Conservation (phyloP, 2,797 vertebrate species). For the Caiman crocodilus region DNA sequence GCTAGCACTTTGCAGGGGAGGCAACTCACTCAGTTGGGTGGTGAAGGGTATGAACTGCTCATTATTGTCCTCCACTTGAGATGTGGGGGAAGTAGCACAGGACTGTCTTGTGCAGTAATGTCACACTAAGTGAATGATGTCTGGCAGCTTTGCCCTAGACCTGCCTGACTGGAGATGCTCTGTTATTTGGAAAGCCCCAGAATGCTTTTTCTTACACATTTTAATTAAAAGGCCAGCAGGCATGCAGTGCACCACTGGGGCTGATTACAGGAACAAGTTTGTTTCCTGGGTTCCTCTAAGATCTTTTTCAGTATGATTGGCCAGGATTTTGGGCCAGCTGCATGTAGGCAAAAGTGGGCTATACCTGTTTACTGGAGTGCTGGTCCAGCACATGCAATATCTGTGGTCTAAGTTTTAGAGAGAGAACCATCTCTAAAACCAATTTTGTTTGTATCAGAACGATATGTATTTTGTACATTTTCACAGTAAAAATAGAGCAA, state of each 20-base stretch:
- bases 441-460: background rate
- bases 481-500: background rate
- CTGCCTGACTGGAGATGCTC: background rate
- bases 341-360: background rate
- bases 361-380: no score
- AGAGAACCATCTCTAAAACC: background rate
- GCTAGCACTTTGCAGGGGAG: background rate
- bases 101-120: background rate
- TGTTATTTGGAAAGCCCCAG: background rate
- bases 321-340: background rate
- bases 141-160: background rate
- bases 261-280: background rate
- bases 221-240: background rate
- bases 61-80: background rate
- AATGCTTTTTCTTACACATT: background rate
- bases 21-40: background rate
- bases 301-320: background rate
- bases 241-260: background rate
- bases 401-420: background rate
- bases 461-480: background rate
- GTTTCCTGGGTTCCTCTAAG: background rate
- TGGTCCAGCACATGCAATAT: background rate
- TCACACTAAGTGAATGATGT: background rate
- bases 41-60: background rate
- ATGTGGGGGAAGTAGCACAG: background rate